Base-by-base conservation (phyloP, 2,888 invertebrate genomes). In the Tridacna gigas region DNA sequence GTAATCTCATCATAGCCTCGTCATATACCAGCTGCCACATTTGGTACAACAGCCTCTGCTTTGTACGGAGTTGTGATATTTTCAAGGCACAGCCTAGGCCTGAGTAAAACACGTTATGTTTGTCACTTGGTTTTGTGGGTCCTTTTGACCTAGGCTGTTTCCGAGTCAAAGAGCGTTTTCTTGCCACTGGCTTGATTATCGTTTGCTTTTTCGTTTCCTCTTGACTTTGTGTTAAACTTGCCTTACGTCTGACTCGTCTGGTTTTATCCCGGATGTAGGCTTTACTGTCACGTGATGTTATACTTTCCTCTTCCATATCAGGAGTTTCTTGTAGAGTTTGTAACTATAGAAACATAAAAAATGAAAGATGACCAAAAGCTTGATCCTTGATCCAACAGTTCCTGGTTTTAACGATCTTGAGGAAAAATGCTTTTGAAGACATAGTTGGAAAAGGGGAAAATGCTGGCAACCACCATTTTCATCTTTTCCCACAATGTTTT, bases 11-110 rank as follows among this genome's bases (percentile, higher is more conserved):
- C 71, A 82, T 45, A 11, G 79, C 83, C n/a, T 83, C 77, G 22
- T 83, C 80, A 69, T 77, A 80, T 61, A 83, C 77, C 0, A 77
- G 74, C n/a, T 77, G 66, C 83, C 83, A 83, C 83, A 83, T 83
- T 13, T 80, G 65, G 47, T 80, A 83, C n/a, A 83, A 26, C n/a
- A 83, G 18, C 48, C 80, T 73, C 56, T 83, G 83, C 47, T 75
- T 76, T 13, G 74, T 74, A 18, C 83, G 77, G 12, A 83, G 71
- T 56, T 83, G 80, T 51, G 83, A 80, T 0, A 83, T 66, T 66
- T 77, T 80, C 66, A 80, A 61, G 45, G 79, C 80, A 77, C 80
- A 80, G 7, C 83, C 83, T 2, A 83, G 77, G 45, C 77, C 76
- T 0, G 47, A 48, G 61, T 75, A 63, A 75, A 45, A 75, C 18